Conservation (phyloP, 2,113 vertebrate genomes). For the Galbula dea region DNA sequence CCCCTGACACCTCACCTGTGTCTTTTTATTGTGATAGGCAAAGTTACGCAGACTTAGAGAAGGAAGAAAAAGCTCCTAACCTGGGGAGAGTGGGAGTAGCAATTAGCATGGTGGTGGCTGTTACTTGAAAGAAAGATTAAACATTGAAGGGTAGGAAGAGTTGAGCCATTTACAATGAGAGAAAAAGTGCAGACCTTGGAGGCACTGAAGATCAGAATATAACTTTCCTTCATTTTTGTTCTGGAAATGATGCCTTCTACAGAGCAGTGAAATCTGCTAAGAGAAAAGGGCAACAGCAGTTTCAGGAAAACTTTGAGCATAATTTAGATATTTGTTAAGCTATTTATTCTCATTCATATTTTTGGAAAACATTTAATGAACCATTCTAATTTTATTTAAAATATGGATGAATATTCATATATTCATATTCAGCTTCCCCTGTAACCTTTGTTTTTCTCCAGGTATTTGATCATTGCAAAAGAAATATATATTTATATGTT, state of each 20-base stretch:
- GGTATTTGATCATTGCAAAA: not conserved
- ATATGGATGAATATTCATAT: not conserved
- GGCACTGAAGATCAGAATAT: not conserved
- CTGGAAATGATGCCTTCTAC: not conserved
- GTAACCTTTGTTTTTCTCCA: not conserved
- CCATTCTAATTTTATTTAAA: slow-evolving; percentile 7
- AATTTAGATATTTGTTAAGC: not conserved
- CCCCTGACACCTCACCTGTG: not conserved
- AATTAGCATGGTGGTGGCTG: not conserved
- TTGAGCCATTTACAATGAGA: not conserved
- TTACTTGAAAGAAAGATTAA: not conserved
- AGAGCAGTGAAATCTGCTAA: not conserved
- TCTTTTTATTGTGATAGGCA: not conserved
- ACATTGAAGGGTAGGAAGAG: not conserved
- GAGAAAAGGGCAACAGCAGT: not conserved
- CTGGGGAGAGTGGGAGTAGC: not conserved
- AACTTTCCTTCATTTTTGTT: not conserved
- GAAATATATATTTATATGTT: not conserved
- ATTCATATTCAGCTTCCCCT: no score
- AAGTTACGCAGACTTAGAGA: not conserved
- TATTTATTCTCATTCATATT: not conserved
- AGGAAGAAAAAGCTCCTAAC: not conserved
- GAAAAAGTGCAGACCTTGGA: not conserved
- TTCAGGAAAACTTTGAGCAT: not conserved
- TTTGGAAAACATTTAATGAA: not conserved